phyloP scores from a whole-genome alignment of 2,888 invertebrate species.

The Microctonus brassicae region DNA sequence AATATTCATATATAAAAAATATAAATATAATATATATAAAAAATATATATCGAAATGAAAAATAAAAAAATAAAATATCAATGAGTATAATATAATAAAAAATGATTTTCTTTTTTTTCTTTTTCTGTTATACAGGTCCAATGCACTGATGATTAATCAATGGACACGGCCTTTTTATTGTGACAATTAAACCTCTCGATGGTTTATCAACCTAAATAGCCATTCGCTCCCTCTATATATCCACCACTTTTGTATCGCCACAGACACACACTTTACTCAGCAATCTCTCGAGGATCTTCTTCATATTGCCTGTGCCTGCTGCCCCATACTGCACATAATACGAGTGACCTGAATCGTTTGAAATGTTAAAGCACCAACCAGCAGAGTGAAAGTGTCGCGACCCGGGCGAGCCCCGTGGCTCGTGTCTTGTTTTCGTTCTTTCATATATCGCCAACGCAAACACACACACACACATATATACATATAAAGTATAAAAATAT shows the following conservation, averaged over 20 bases:
- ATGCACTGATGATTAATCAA: constrained; percentile 14
- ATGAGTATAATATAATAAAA: no score
- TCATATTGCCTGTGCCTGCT: not conserved
- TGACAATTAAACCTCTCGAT: constrained; percentile 8
- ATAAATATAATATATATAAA: no score
- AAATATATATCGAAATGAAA: no score
- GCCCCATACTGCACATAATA: not conserved
- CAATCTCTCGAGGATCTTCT: not conserved
- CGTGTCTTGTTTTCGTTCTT: constrained; percentile 8
- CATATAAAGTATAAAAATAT: not conserved
- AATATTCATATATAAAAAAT: no score
- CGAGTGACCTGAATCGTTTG: constrained; percentile 26
- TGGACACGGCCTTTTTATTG: not conserved
- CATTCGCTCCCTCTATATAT: not conserved
- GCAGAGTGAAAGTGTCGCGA: constrained; percentile 31
- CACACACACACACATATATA: not conserved
- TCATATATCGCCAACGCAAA: not conserved
- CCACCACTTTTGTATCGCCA: not conserved
- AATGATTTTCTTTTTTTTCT: not conserved
- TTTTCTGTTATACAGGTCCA: constrained; percentile 11
- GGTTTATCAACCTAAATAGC: not conserved
- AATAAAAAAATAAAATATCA: no score
- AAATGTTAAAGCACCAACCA: constrained; percentile 23
- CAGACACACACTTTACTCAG: not conserved
- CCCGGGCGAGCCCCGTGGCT: constrained; percentile 17